Percentiles rank a stretch among this genome's conserved stretches.
Evolutionary conservation across 2,797 vertebrate genomes (phyloP).

Genomic region (Sylvia borin): DNA sequence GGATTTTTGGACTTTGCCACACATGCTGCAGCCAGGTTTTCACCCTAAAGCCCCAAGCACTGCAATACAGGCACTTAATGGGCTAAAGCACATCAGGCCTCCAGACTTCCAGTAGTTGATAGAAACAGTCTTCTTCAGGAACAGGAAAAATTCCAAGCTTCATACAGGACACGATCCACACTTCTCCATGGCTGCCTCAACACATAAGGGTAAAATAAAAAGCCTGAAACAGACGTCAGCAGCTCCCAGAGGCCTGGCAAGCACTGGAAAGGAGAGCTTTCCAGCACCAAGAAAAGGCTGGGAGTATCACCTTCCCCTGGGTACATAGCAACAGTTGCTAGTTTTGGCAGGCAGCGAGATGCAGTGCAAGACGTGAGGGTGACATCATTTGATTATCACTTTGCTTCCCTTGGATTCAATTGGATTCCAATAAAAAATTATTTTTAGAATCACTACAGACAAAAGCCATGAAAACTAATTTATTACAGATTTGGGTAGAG

Average conservation of each 20-base stretch:
- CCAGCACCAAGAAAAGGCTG: not conserved
- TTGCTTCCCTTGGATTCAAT: constrained; percentile 1
- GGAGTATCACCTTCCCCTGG: constrained; percentile 42
- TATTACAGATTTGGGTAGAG: not conserved
- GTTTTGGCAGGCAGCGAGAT: constrained; percentile 11
- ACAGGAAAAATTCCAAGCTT: not conserved
- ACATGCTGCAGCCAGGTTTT: not conserved
- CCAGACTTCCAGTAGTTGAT: not conserved
- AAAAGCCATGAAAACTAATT: constrained; percentile 33
- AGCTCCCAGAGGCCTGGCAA: not conserved
- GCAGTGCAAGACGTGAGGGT: constrained; percentile 26
- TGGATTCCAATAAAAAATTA: constrained; percentile 42
- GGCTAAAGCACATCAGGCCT: not conserved
- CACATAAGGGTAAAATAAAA: not conserved
- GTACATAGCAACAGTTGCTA: constrained; percentile 68
- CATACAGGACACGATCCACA: not conserved
- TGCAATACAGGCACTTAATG: not conserved
- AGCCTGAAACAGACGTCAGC: not conserved
- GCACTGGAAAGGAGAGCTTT: constrained; percentile 5
- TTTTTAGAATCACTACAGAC: constrained; percentile 47
- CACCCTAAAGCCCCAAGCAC: not conserved
- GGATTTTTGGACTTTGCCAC: not conserved
- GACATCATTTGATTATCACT: constrained; percentile 65
- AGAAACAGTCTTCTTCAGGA: not conserved
- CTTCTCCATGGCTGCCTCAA: not conserved